phyloP scores from a whole-genome alignment of 2,888 invertebrate genomes.

The Scotopteryx bipunctaria region DNA sequence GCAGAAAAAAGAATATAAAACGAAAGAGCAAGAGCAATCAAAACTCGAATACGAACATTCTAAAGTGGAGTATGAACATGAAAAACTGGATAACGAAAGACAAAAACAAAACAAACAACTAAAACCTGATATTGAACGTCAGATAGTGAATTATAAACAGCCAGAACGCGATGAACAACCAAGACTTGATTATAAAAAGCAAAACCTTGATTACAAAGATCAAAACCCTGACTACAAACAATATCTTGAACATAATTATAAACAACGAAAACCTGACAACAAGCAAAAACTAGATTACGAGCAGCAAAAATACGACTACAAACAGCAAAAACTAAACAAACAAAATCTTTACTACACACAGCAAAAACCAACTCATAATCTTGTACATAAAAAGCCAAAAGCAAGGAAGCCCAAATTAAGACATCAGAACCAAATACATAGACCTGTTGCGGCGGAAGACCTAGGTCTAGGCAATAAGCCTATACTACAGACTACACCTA shows the following conservation, averaged over 20 bases:
- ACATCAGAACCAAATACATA: neutral
- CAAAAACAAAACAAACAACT: neutral
- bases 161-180: neutral
- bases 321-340: neutral
- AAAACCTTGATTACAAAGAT: neutral
- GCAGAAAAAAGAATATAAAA: neutral
- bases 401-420: neutral
- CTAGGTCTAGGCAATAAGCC: too few relatives aligned
- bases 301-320: neutral
- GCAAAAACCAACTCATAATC: neutral
- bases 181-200: neutral
- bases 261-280: neutral
- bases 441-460: too few relatives aligned
- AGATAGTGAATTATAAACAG: neutral
- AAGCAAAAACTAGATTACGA: neutral
- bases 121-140: neutral
- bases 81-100: neutral
- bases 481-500: neutral
- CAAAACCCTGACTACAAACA: neutral
- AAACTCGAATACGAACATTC: neutral
- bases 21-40: neutral
- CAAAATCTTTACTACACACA: too few relatives aligned
- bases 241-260: too few relatives aligned
- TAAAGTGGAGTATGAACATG: neutral
- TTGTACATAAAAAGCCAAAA: neutral